Evolutionary conservation across 2,797 vertebrate species (phyloP).

Genomic region (Pipistrellus pygmaeus): DNA sequence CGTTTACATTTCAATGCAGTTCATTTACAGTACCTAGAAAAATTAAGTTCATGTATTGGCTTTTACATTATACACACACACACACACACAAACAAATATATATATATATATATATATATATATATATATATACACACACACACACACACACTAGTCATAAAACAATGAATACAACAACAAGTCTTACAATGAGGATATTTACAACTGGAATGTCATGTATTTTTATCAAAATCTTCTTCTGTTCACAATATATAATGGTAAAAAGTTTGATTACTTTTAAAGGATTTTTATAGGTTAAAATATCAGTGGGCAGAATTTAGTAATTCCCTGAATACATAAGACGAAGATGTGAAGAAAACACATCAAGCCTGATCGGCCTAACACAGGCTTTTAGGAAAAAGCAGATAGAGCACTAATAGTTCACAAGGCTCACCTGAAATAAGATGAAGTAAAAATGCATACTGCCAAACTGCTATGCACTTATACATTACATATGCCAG

Average conservation of each 20-base stretch:
- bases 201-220: not conserved
- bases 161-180: constrained; percentile 63
- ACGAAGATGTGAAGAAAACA: not conserved
- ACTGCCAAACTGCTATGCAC: not conserved
- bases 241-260: not conserved
- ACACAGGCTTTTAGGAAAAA: not conserved
- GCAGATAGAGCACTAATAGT: constrained; percentile 24
- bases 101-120: not conserved
- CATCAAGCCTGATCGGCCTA: not conserved
- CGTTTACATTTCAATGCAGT: constrained; percentile 38
- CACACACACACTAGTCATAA: not conserved
- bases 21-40: constrained; percentile 59
- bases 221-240: constrained; percentile 46
- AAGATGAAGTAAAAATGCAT: not conserved
- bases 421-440: not conserved
- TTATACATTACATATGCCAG: not conserved
- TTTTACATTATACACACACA: constrained; percentile 20
- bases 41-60: constrained; percentile 8
- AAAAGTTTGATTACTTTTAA: constrained; percentile 18
- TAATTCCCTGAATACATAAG: not conserved
- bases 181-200: constrained; percentile 29
- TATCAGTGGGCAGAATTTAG: constrained; percentile 17
- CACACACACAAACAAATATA: too few relatives aligned
- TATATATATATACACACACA: not conserved
- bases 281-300: constrained; percentile 10